Percentiles rank a stretch among this genome's conserved stretches.
phyloP scores from a whole-genome alignment of 1,140 invertebrate species.

The Drosophila mojavensis region DNA sequence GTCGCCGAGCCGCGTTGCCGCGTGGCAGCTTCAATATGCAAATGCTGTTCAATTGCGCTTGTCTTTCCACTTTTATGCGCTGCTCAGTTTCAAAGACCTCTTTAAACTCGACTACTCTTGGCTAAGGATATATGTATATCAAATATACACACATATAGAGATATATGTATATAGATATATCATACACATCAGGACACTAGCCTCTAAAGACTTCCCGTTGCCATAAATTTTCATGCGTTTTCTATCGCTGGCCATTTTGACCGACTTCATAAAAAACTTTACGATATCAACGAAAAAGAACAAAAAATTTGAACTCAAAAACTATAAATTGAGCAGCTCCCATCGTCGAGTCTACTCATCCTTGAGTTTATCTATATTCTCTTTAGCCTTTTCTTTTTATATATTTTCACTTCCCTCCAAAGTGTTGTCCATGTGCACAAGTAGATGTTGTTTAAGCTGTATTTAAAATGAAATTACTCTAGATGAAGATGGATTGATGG shows the following conservation, averaged over 20 bases:
- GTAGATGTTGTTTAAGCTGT: background rate
- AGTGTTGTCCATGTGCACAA: conserved; percentile 37
- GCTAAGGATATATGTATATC: background rate
- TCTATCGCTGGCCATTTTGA: conserved; percentile 77
- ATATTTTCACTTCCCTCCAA: conserved; percentile 35
- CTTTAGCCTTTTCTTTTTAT: background rate
- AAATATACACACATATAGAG: too few relatives aligned
- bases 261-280: conserved; percentile 79
- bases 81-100: conserved; percentile 30
- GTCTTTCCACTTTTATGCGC: conserved; percentile 64
- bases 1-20: conserved; percentile 11
- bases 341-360: conserved; percentile 12
- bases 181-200: conserved; percentile 4
- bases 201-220: conserved; percentile 47
- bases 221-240: conserved; percentile 74
- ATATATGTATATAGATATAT: too few relatives aligned
- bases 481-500: background rate
- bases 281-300: conserved; percentile 57
- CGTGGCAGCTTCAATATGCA: conserved; percentile 66
- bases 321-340: conserved; percentile 59
- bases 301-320: conserved; percentile 32
- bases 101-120: conserved; percentile 46
- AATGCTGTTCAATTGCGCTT: conserved; percentile 78
- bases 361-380: background rate
- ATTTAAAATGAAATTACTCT: conserved; percentile 23